These are phyloP conservation scores for Scaptomyza reducta DNA, from an alignment of 2,888 invertebrate species.

Conservation along the genomic window DNA sequence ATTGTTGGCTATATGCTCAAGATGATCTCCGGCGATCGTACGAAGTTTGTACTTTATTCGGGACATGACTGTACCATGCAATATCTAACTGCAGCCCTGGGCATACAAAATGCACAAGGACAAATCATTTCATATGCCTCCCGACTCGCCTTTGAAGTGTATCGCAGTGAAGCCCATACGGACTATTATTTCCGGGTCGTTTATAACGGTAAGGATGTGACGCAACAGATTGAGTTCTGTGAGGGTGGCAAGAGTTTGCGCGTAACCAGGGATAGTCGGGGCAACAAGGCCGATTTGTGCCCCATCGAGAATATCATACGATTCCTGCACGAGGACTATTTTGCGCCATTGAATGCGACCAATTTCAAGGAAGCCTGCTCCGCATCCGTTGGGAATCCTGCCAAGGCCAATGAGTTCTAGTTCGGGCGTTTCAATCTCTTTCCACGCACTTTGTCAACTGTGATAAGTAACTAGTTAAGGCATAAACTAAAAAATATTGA, in stretches of 20 bases:
- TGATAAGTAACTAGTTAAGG: slow-evolving; percentile 63
- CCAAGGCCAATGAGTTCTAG: slow-evolving; percentile 82
- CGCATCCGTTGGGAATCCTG: slow-evolving; percentile 79
- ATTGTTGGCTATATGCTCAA: slow-evolving; percentile 92
- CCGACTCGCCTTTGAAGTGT: slow-evolving; percentile 94
- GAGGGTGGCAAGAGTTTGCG: slow-evolving; percentile 86
- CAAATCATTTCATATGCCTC: slow-evolving; percentile 92
- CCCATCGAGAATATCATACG: slow-evolving; percentile 94
- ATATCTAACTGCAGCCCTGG: slow-evolving; percentile 92
- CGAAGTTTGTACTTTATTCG: slow-evolving; percentile 92
- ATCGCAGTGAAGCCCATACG: slow-evolving; percentile 88
- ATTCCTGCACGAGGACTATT: slow-evolving; percentile 95
- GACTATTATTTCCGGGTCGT: slow-evolving; percentile 92
- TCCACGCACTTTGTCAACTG: slow-evolving; percentile 63
- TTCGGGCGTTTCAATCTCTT: slow-evolving; percentile 13
- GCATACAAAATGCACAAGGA: slow-evolving; percentile 84
- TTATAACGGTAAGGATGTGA: slow-evolving; percentile 94
- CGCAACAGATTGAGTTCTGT: slow-evolving; percentile 92
- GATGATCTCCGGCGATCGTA: slow-evolving; percentile 91
- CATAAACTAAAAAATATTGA: slow-evolving; percentile 24
- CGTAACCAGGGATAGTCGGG: slow-evolving; percentile 85
- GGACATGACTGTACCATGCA: slow-evolving; percentile 97
- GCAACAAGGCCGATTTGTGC: slow-evolving; percentile 88
- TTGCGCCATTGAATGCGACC: slow-evolving; percentile 92
- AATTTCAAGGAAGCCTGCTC: slow-evolving; percentile 94